Evolutionary conservation across 2,797 vertebrate genomes (phyloP).

Genomic region (Nasua narica): DNA sequence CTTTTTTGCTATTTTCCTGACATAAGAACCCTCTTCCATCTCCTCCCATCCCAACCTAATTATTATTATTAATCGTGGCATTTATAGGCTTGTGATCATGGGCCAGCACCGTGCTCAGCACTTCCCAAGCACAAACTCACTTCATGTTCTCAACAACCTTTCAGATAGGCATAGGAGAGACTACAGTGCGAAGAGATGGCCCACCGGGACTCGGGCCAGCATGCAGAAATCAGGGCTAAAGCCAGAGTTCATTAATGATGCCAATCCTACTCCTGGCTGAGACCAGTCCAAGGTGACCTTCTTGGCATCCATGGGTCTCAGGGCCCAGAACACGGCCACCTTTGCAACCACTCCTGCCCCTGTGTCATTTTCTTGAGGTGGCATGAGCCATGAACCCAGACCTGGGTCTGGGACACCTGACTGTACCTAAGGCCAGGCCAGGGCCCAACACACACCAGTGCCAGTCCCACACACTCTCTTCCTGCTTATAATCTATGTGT

Average conservation of each 20-base stretch:
- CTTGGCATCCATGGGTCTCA: no score
- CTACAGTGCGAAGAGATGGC: not conserved
- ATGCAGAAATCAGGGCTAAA: not conserved
- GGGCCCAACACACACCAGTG: not conserved
- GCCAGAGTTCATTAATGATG: not conserved
- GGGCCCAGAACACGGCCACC: not conserved
- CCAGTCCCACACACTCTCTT: not conserved
- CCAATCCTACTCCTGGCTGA: not conserved
- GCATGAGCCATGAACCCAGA: not conserved
- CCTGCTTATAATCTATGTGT: not conserved
- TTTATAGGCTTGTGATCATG: not conserved
- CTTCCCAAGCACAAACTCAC: not conserved
- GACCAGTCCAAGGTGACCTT: not conserved
- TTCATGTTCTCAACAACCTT: not conserved
- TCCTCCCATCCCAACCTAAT: not conserved
- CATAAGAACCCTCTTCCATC: not conserved
- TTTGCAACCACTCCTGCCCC: not conserved
- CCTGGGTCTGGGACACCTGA: not conserved
- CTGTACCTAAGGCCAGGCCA: not conserved
- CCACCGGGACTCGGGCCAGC: not conserved
- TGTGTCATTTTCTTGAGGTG: not conserved
- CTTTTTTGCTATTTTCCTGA: not conserved
- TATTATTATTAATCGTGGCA: not conserved
- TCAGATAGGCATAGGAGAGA: not conserved
- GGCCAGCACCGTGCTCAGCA: not conserved